Evolutionary conservation across 2,113 vertebrate genomes (phyloP).

Genomic region (Pachycephala philippinensis): DNA sequence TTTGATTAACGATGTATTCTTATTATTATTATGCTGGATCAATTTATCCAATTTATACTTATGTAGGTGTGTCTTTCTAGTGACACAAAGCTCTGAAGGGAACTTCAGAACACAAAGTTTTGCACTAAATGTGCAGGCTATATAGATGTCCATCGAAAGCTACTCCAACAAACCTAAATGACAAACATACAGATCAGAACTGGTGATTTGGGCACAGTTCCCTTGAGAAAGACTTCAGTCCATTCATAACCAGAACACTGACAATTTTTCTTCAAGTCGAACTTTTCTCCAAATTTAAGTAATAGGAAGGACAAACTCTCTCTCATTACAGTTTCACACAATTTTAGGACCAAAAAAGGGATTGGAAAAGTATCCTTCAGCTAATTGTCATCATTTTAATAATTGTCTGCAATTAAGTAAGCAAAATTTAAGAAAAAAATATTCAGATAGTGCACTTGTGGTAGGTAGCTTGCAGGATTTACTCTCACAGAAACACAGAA

Average conservation of each 20-base stretch:
- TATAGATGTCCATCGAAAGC: neutral
- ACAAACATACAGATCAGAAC: neutral
- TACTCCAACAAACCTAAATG: neutral
- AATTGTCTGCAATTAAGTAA: neutral
- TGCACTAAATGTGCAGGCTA: accelerated
- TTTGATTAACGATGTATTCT: neutral
- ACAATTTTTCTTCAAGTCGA: neutral
- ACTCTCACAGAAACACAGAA: neutral
- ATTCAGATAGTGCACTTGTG: too few relatives aligned
- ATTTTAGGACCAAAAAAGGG: neutral
- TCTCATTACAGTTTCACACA: accelerated
- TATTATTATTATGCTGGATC: neutral
- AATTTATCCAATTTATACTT: neutral
- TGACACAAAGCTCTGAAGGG: neutral
- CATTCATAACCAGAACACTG: neutral
- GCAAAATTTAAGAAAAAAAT: neutral
- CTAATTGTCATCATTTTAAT: neutral
- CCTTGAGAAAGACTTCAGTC: neutral
- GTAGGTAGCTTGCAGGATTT: neutral
- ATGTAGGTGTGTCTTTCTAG: neutral
- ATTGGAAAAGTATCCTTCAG: neutral
- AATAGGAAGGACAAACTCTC: neutral
- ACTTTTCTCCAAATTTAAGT: neutral
- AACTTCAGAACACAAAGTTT: too few relatives aligned
- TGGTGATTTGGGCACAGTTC: neutral